Conservation (phyloP, 2,797 vertebrate species). For the Cyprinodon diabolis region DNA sequence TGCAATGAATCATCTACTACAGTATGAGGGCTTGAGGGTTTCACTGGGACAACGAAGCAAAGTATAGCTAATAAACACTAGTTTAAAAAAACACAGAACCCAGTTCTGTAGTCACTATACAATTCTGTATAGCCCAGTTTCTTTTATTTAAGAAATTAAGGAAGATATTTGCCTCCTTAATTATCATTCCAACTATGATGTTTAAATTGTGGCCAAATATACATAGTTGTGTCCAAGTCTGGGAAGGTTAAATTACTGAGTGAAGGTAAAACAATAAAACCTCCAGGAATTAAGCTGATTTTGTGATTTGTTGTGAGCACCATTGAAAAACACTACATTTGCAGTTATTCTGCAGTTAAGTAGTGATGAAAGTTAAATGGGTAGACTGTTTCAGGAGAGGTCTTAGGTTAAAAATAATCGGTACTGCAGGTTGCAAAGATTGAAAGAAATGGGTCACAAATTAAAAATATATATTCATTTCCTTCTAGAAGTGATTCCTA, state of each 20-base stretch:
- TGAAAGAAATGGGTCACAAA: background rate
- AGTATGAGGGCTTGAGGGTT: too few relatives aligned
- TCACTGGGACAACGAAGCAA: too few relatives aligned
- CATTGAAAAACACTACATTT: background rate
- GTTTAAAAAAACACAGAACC: too few relatives aligned
- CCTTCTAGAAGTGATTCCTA: background rate
- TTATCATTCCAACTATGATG: background rate
- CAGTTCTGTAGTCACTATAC: too few relatives aligned
- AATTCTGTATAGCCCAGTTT: too few relatives aligned
- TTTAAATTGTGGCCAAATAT: background rate
- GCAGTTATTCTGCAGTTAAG: too few relatives aligned
- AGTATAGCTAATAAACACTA: too few relatives aligned
- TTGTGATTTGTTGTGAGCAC: constrained; percentile 21
- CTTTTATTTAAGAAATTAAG: too few relatives aligned
- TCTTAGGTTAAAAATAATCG: background rate
- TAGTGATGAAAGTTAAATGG: too few relatives aligned
- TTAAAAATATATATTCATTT: background rate
- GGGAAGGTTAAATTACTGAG: constrained; percentile 13
- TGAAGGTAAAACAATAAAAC: constrained; percentile 29
- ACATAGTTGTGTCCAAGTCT: background rate
- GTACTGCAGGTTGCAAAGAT: background rate
- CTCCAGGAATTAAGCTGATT: constrained; percentile 8
- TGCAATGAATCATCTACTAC: too few relatives aligned
- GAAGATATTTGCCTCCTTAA: too few relatives aligned
- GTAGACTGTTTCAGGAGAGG: too few relatives aligned